Base-by-base conservation (phyloP, 2,888 invertebrate species). In the Melolontha melolontha region DNA sequence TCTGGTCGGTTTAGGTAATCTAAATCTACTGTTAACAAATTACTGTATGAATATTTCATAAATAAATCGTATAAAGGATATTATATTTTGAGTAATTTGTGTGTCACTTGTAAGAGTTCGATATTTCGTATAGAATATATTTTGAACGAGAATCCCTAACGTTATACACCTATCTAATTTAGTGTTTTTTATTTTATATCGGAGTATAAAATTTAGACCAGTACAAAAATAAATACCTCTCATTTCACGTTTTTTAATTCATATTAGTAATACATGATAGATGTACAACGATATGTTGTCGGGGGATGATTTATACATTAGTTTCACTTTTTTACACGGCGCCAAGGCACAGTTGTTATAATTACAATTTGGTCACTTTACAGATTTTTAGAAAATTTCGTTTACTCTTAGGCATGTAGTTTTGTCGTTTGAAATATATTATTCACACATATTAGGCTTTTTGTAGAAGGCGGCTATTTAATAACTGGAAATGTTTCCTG, bases 131-230 rank as follows among this genome's bases (percentile, higher is more conserved):
- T 22, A 10, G 34, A 34, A 34, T 34, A 10, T 34, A 34, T 34
- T 6, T 34, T 51, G 27, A 27, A 17, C 22, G 22, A 17, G 22
- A 41, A 55, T 63, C 49, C 14, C 40, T 10, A 42, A 52, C 64
- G 64, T 64, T 64, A 64, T 64, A 64, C 64, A 64, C 52, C 52
- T 64, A 64, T 64, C 64, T 51, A 64, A 64, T 50, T 63, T 63
- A 50, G 39, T 11, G 22, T 41, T 44, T 14, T 59, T 29, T n/a
- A n/a, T 44, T 59, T 34, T 27, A 10, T 57, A 22, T 63, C 34
- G 16, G 51, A 22, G 51, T 41, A 42, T 41, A 64, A 66, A 57
- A 66, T 47, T 66, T 66, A 22, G 55, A 44, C 41, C 39, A 39
- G 66, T 66, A 66, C 44, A 66, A 66, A 66, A 66, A 66, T 66